Percentiles rank a stretch among this genome's conserved stretches.
phyloP scores from a whole-genome alignment of 2,888 invertebrate genomes.

The Scrobipalpa atriplicella region DNA sequence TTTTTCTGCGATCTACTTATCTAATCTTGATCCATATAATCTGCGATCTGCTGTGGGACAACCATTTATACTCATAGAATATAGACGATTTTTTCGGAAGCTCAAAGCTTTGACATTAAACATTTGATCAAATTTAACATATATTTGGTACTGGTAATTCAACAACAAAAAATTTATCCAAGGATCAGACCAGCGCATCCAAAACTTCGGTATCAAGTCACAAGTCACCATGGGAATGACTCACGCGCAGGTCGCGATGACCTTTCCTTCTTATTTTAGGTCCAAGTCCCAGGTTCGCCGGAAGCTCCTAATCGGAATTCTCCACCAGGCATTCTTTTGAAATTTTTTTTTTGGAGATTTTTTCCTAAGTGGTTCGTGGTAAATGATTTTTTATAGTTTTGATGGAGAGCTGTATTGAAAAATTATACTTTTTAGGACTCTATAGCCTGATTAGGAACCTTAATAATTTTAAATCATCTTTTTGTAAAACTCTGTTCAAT shows the following conservation, averaged over 20 bases:
- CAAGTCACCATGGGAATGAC: conserved; percentile 64
- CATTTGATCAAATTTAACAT: no score
- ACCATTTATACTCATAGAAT: no score
- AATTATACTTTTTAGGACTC: background rate
- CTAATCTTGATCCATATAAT: no score
- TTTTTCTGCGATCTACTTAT: no score
- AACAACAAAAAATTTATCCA: no score
- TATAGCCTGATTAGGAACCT: no score
- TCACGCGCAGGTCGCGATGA: conserved; percentile 57
- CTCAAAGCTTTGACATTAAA: no score
- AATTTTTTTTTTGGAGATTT: conserved; percentile 46
- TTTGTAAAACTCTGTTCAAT: no score
- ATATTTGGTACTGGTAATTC: no score
- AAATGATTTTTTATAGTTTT: background rate
- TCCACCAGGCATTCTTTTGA: conserved; percentile 54
- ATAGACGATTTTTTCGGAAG: no score
- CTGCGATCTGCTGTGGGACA: no score
- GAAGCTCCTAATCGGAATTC: conserved; percentile 76
- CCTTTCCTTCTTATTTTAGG: conserved; percentile 72
- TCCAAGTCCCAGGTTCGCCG: conserved; percentile 55
- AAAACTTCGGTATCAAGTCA: background rate
- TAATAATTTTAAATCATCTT: no score
- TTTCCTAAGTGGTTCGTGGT: conserved; percentile 23
- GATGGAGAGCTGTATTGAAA: background rate
- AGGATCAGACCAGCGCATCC: background rate